Evolutionary conservation across 2,888 invertebrate genomes (phyloP).

Genomic region (Polyploca ridens): DNA sequence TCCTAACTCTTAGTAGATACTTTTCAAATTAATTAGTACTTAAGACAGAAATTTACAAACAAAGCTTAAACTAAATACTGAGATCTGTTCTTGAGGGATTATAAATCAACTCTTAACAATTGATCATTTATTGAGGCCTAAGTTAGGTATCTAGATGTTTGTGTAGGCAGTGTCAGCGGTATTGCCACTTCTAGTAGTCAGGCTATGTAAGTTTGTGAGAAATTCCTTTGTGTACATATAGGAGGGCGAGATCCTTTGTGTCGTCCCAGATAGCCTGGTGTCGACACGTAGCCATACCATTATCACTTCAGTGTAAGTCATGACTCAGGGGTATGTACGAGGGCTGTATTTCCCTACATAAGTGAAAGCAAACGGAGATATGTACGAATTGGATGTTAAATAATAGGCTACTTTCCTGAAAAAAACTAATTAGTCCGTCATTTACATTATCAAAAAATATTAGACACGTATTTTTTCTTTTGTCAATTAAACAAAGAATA

Average conservation of each 20-base stretch:
- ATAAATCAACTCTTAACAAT: too few species aligned
- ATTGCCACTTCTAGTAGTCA: not conserved
- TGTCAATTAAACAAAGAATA: too few species aligned
- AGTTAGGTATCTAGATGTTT: not conserved
- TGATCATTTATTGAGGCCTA: too few species aligned
- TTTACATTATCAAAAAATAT: too few species aligned
- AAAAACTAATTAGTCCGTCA: too few species aligned
- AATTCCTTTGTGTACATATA: conserved; percentile 29
- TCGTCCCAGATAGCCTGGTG: conserved; percentile 19
- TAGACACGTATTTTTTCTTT: too few species aligned
- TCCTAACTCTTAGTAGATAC: too few species aligned
- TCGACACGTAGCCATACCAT: conserved; percentile 29
- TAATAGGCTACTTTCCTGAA: too few species aligned
- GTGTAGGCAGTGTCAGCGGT: not conserved
- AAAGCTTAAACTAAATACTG: too few species aligned
- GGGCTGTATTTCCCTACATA: not conserved
- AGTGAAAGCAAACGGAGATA: not conserved
- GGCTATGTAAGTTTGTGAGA: not conserved
- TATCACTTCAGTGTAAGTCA: conserved; percentile 27
- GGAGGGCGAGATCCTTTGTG: conserved; percentile 26
- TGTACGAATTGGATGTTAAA: not conserved
- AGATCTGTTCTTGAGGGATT: too few species aligned
- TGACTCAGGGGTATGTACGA: conserved; percentile 17
- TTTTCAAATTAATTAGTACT: too few species aligned
- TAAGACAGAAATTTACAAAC: too few species aligned